These are phyloP conservation scores for Cyprinella venusta DNA, from an alignment of 2,797 vertebrate genomes.

Conservation along the genomic window DNA sequence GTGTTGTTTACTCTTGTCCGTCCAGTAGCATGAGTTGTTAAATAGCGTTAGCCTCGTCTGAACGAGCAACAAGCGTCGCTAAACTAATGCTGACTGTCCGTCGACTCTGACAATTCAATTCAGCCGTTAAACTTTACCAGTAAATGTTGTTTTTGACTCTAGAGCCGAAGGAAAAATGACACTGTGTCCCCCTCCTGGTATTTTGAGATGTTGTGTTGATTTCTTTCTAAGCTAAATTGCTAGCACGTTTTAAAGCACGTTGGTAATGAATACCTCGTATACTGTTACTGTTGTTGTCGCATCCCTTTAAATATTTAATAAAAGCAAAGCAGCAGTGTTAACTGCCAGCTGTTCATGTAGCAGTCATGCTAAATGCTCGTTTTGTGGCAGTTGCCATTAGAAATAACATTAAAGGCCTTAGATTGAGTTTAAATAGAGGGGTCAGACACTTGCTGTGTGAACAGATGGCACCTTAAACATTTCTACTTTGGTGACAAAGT, in stretches of 20 bases:
- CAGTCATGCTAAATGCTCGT: constrained; percentile 22
- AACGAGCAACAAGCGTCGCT: constrained; percentile 18
- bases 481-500: neutral
- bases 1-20: neutral
- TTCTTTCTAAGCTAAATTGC: neutral
- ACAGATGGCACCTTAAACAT: neutral
- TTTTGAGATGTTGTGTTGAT: neutral
- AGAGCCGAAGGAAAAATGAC: neutral
- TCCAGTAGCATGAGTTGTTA: neutral
- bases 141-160: neutral
- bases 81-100: neutral
- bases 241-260: neutral
- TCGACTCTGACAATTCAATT: neutral
- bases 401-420: constrained; percentile 13
- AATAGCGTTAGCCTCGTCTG: constrained; percentile 6
- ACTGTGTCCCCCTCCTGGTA: neutral
- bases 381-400: constrained; percentile 14
- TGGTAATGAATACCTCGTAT: neutral
- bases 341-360: constrained; percentile 22
- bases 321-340: neutral
- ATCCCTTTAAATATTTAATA: constrained; percentile 2
- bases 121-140: neutral
- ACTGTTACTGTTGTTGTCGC: constrained; percentile 2
- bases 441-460: neutral
- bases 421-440: neutral